These are phyloP conservation scores for Bugula neritina DNA, from an alignment of 2,888 invertebrate species.

Conservation along the genomic window DNA sequence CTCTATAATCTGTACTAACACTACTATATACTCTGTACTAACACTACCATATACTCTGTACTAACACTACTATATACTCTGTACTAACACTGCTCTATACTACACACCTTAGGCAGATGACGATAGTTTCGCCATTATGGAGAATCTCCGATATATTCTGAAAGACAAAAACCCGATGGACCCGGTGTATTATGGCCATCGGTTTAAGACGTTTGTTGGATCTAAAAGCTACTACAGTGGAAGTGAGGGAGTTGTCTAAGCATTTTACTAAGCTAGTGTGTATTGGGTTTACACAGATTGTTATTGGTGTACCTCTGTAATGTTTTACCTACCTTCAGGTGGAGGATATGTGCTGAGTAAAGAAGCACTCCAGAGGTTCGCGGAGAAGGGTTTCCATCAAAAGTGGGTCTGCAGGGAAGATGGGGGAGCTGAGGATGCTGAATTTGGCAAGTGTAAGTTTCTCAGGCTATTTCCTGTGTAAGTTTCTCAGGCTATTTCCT, in stretches of 20 bases:
- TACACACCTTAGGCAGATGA: slow-evolving; percentile 96
- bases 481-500: no score
- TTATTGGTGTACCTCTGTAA: no score
- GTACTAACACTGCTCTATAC: no score
- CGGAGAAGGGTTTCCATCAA: slow-evolving; percentile 25
- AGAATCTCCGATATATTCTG: slow-evolving; percentile 85
- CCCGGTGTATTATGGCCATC: slow-evolving; percentile 70
- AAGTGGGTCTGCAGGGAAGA: slow-evolving; percentile 33
- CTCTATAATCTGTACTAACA: no score
- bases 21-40: no score
- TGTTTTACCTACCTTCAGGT: no score
- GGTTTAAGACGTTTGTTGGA: slow-evolving; percentile 42
- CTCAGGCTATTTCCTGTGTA: no score
- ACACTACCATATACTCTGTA: no score
- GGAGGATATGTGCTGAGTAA: slow-evolving; percentile 33
- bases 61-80: no score
- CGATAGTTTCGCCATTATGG: slow-evolving; percentile 92
- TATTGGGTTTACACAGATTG: no score
- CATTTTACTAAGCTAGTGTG: no score
- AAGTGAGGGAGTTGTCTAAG: no score
- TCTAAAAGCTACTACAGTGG: slow-evolving; percentile 55
- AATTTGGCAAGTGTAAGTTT: slow-evolving; percentile 39
- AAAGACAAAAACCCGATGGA: slow-evolving; percentile 66
- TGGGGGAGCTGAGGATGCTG: slow-evolving; percentile 45
- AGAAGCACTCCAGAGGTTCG: slow-evolving; percentile 32